Conservation (phyloP, 2,888 invertebrate species). For the Mycalesis mineus region DNA sequence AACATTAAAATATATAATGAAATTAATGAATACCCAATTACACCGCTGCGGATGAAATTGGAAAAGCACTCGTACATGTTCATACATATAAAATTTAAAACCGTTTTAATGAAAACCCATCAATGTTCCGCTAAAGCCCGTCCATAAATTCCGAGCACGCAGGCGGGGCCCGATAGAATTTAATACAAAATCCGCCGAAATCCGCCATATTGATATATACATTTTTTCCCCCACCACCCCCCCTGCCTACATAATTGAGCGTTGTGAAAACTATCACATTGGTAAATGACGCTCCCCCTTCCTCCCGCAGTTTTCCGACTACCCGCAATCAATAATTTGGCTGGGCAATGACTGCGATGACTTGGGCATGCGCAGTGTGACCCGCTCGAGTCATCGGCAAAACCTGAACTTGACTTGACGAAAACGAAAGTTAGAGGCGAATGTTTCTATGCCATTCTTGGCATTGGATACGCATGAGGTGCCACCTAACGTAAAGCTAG, state of each 20-base stretch:
- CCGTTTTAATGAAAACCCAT: constrained; percentile 45
- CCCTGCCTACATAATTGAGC: constrained; percentile 70
- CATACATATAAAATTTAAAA: constrained; percentile 34
- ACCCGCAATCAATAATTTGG: constrained; percentile 77
- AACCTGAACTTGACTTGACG: constrained; percentile 77
- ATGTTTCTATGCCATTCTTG: constrained; percentile 75
- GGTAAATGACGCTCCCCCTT: constrained; percentile 62
- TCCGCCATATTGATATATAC: constrained; percentile 69
- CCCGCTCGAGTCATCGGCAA: constrained; percentile 63
- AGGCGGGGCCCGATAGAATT: constrained; percentile 68
- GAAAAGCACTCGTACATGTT: constrained; percentile 19
- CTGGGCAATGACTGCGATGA: constrained; percentile 78
- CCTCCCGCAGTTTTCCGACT: constrained; percentile 68
- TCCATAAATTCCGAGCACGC: constrained; percentile 55
- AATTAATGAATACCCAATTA: constrained; percentile 11
- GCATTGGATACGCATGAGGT: constrained; percentile 47
- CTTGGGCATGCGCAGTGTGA: constrained; percentile 63
- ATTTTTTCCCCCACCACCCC: constrained; percentile 61
- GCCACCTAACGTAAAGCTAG: constrained; percentile 31
- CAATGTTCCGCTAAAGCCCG: constrained; percentile 45
- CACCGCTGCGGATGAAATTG: constrained; percentile 20
- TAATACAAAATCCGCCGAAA: constrained; percentile 67
- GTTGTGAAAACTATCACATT: constrained; percentile 77
- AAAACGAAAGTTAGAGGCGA: constrained; percentile 73
- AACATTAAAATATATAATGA: constrained; percentile 8